Percentiles rank a stretch among this genome's conserved stretches.
phyloP scores from a whole-genome alignment of 1,140 invertebrate species.

The Heliothis virescens region DNA sequence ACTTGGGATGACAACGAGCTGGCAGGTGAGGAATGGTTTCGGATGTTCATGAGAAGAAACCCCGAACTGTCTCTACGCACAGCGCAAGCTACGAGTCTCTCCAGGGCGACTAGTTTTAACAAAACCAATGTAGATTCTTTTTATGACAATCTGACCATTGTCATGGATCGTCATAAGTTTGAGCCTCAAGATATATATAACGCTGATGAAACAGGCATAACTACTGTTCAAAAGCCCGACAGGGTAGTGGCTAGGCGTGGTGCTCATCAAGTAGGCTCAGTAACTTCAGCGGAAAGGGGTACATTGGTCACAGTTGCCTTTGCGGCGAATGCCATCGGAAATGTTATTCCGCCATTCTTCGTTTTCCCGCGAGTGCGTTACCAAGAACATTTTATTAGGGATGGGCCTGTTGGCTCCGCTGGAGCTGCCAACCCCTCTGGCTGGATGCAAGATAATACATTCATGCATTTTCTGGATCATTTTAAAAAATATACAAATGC shows the following conservation, averaged over 20 bases:
- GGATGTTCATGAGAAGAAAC: slow-evolving; percentile 79
- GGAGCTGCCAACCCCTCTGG: slow-evolving; percentile 54
- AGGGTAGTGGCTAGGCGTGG: slow-evolving; percentile 73
- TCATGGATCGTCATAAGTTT: slow-evolving; percentile 59
- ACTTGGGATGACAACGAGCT: slow-evolving; percentile 61
- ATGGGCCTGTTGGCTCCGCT: slow-evolving; percentile 62
- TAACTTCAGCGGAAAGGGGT: slow-evolving; percentile 81
- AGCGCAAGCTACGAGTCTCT: slow-evolving; percentile 79
- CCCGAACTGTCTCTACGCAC: slow-evolving; percentile 72
- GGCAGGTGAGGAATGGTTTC: slow-evolving; percentile 83
- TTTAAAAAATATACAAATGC: no score
- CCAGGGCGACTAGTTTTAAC: slow-evolving; percentile 84
- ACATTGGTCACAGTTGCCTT: slow-evolving; percentile 75
- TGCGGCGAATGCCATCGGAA: slow-evolving; percentile 1
- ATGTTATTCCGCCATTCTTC: slow-evolving; percentile 56
- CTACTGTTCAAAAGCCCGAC: slow-evolving; percentile 72
- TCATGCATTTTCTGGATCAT: no score
- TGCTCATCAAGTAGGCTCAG: slow-evolving; percentile 74
- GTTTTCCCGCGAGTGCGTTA: slow-evolving; percentile 65
- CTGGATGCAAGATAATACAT: no score
- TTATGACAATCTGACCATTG: slow-evolving; percentile 64
- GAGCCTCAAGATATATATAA: slow-evolving; percentile 65
- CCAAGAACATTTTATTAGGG: slow-evolving; percentile 79
- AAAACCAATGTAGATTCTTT: slow-evolving; percentile 71
- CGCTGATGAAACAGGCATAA: slow-evolving; percentile 83